Percentiles rank a stretch among this genome's conserved stretches.
Conservation (phyloP, 30 jellyfish, hydroid and myxozoan species). For the Hydractinia echinata region DNA sequence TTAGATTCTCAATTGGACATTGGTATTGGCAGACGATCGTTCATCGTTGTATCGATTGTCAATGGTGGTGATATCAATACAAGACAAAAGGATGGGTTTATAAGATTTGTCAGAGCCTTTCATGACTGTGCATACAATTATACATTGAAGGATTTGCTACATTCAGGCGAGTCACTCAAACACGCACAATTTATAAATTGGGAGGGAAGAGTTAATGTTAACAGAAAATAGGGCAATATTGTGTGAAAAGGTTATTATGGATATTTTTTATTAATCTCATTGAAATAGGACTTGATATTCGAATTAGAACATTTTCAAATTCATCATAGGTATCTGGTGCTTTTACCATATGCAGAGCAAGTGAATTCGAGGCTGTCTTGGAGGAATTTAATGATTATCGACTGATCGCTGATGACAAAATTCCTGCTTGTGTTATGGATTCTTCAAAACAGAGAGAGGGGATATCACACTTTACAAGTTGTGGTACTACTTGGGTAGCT, state of each 20-base stretch:
- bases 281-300: too few species aligned
- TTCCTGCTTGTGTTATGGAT: background rate
- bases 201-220: background rate
- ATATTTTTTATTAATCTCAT: too few species aligned
- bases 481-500: background rate
- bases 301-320: too few species aligned
- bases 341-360: background rate
- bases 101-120: background rate
- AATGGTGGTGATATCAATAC: constrained; percentile 1
- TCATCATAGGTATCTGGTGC: background rate
- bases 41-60: background rate
- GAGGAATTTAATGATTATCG: background rate
- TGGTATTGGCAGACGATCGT: background rate
- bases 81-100: background rate
- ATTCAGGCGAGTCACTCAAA: constrained; percentile 2
- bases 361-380: background rate
- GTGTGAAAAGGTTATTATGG: background rate
- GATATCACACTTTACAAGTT: background rate
- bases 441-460: background rate
- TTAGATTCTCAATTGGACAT: background rate
- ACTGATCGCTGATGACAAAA: background rate
- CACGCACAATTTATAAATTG: background rate
- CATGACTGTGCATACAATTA: background rate
- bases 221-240: background rate
- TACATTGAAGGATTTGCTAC: background rate